Evolutionary conservation across 2,888 invertebrate genomes (phyloP), one percentile per base, ranked within the genome.

Genomic region (Diachrysia chrysitis): DNA sequence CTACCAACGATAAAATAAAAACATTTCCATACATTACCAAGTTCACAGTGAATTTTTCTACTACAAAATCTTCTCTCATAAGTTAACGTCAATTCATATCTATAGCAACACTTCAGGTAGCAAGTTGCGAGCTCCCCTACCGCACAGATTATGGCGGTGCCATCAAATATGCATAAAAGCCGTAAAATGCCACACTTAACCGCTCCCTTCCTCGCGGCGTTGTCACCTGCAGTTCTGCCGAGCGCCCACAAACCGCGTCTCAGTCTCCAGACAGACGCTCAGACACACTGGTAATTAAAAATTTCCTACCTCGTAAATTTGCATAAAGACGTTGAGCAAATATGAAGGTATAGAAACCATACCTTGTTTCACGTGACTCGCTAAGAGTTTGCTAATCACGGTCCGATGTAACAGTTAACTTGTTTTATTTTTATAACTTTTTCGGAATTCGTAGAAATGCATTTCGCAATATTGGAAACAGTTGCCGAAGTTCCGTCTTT

Each of bases 151-250:
- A 95, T 95, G 94, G 92, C 90, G 93, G 91, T 85, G 91, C 92
- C 94, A 94, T 95, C 93, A 95, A 95, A 95, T 95, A 95, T 95
- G 95, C 95, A 95, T 94, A 95, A 95, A 95, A 93, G 95, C 93
- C 91, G 93, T 95, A 95, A 95, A 95, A 95, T 95, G 93, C 90
- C 93, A 92, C 94, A 94, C 92, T 95, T 95, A 94, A 95, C 93
- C 92, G 93, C 91, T 88, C 90, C 89, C 73, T 63, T 69, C 74
- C 84, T 76, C 84, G 84, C 86, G 85, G 86, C 88, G 90, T 86
- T 90, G 92, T 90, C 93, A 92, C 92, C 92, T 92, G 93, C 76
- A 76, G 66, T 74, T 58, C 75, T 62, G 62, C 74, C 63, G 68
- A 77, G 68, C 63, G 51, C 59, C 62, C 69, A 60, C 68, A 74